Evolutionary conservation across 2,113 vertebrate genomes (phyloP).

Genomic region (Antidorcas marsupialis): DNA sequence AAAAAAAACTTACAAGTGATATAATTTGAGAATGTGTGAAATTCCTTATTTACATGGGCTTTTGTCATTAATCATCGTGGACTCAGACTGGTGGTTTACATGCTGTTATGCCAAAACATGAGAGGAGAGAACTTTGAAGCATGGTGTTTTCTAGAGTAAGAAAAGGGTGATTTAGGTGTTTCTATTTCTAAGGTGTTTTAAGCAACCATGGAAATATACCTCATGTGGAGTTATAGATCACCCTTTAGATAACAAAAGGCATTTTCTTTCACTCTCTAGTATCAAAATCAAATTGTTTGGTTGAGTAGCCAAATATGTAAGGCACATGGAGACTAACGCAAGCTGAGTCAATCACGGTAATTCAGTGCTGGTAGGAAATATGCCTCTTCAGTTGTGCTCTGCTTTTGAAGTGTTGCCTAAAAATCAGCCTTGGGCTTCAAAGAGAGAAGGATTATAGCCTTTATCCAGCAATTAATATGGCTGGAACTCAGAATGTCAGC

Average conservation of each 20-base stretch:
- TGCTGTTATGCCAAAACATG: slow-evolving; percentile 26
- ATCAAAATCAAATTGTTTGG: slow-evolving; percentile 81
- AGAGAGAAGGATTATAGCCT: slow-evolving; percentile 93
- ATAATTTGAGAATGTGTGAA: slow-evolving; percentile 9
- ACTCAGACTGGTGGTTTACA: slow-evolving; percentile 75
- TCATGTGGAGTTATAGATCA: slow-evolving; percentile 78
- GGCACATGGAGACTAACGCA: slow-evolving; percentile 78
- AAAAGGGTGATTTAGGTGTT: slow-evolving; percentile 65
- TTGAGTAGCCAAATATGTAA: slow-evolving; percentile 83
- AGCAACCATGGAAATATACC: slow-evolving; percentile 72
- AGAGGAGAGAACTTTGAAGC: background rate
- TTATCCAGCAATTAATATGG: slow-evolving; percentile 98
- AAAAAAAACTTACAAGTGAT: background rate
- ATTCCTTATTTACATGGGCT: slow-evolving; percentile 66
- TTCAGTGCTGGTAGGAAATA: slow-evolving; percentile 82
- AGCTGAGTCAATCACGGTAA: slow-evolving; percentile 83
- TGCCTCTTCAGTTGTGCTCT: slow-evolving; percentile 82
- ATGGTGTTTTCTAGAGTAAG: slow-evolving; percentile 63
- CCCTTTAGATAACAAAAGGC: slow-evolving; percentile 75
- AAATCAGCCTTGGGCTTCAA: slow-evolving; percentile 94
- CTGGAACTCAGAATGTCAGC: slow-evolving; percentile 90
- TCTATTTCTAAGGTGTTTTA: slow-evolving; percentile 78
- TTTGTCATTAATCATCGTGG: slow-evolving; percentile 60
- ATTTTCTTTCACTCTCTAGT: slow-evolving; percentile 74
- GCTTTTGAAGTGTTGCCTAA: slow-evolving; percentile 91